Evolutionary conservation across 2,113 vertebrate genomes (phyloP), one percentile per base, ranked within the genome.

Genomic region (Chaenogobius annularis): DNA sequence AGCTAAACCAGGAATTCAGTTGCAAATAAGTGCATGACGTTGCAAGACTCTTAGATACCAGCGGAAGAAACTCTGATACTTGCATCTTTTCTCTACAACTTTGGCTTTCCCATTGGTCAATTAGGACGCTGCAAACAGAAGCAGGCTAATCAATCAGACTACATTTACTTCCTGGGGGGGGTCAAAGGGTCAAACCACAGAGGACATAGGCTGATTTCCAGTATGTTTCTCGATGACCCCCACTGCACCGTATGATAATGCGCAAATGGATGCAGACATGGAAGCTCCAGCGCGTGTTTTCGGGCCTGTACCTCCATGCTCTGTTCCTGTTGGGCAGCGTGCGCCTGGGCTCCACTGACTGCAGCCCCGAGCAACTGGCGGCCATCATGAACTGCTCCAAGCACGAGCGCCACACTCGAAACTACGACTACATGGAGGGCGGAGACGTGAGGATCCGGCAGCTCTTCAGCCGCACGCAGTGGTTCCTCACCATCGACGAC

Each of bases 401-500:
- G 91, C 96, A 97, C 5, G 97, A 99, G 90, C 92, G 96, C 82
- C 95, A 96, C 83, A 97, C 95, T 78, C 96, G 96, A 90, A 98
- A 97, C 90, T 98, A 97, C 80, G 96, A 98, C 94, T 98, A 98
- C 93, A 98, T 98, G 98, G 96, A 98, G 93, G 97, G 98, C 86
- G 96, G 98, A 83, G 97, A 99, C 89, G 95, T 98, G 88, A 94
- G 98, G 85, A 96, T 98, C 72, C 95, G 96, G 83, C 95, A 97
- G 92, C 96, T 98, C 85, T 98, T 96, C 94, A 98, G 97, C 90
- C 92, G 96, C 89, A 99, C 98, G 56, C 96, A 96, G 90, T 99
- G 96, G 96, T 99, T 98, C 89, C 95, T 99, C 87, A 96, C 95
- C 84, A 96, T 99, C 83, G 98, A 98, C 83, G 96, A 97, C 64